Percentiles rank a stretch among this genome's conserved stretches.
phyloP scores from a whole-genome alignment of 2,888 invertebrate species.

The Himalopsyche japonica region DNA sequence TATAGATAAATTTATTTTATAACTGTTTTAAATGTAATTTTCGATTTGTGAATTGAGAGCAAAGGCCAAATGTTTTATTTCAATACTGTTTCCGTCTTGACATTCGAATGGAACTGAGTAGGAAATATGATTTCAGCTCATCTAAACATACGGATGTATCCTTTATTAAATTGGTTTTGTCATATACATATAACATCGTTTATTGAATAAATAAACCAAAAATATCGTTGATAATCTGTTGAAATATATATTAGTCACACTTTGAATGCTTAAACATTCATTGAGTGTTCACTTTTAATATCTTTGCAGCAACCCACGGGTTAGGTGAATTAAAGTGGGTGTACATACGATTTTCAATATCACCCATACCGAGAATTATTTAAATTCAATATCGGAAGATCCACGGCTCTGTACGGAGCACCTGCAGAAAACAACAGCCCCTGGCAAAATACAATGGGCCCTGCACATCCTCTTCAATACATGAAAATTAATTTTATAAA shows the following conservation, averaged over 20 bases:
- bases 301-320: not conserved
- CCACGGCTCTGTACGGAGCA: not conserved
- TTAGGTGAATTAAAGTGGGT: not conserved
- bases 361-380: slow-evolving; percentile 7
- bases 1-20: too few relatives aligned
- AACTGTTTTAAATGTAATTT: not conserved
- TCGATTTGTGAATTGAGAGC: not conserved
- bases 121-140: too few relatives aligned
- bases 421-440: not conserved
- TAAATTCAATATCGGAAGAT: not conserved
- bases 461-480: not conserved
- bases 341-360: slow-evolving; percentile 9
- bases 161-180: too few relatives aligned
- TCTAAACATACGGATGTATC: too few relatives aligned
- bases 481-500: not conserved
- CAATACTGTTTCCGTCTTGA: not conserved
- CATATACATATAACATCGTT: too few relatives aligned
- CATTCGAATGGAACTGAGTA: too few relatives aligned
- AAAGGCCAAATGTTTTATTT: not conserved
- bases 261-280: too few relatives aligned
- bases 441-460: not conserved
- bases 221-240: too few relatives aligned
- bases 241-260: too few relatives aligned
- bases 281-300: too few relatives aligned
- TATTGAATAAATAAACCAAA: too few relatives aligned